Conservation (phyloP, 2,888 invertebrate genomes). For the Eupithecia pulchellata region DNA sequence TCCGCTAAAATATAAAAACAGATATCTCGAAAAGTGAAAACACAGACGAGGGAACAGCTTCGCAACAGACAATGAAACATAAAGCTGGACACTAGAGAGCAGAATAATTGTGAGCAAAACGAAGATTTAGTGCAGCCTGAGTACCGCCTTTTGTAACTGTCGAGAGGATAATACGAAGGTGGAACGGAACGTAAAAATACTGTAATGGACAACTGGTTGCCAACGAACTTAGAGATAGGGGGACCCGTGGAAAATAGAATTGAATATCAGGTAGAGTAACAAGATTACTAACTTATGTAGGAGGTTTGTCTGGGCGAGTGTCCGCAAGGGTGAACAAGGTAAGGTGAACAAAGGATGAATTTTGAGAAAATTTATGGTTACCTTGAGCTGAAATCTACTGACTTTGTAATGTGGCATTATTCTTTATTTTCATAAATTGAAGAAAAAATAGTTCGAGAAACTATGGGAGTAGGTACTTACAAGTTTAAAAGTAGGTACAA, state of each 20-base stretch:
- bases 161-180: constrained; percentile 30
- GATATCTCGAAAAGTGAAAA: constrained; percentile 19
- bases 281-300: constrained; percentile 17
- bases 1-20: constrained; percentile 2
- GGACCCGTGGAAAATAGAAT: constrained; percentile 16
- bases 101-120: constrained; percentile 69
- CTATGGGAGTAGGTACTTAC: neutral
- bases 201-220: constrained; percentile 30
- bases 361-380: constrained; percentile 2
- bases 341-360: neutral
- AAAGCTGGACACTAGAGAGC: constrained; percentile 60
- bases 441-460: neutral
- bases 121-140: constrained; percentile 62
- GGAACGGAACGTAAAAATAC: constrained; percentile 25
- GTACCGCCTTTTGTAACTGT: constrained; percentile 36
- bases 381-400: neutral
- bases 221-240: constrained; percentile 13
- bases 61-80: constrained; percentile 64
- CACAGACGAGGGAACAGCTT: constrained; percentile 22
- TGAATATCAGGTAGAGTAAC: constrained; percentile 26
- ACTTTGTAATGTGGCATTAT: neutral
- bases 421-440: neutral
- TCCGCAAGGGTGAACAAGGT: neutral
- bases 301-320: constrained; percentile 4
- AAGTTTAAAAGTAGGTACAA: neutral